phyloP scores from a whole-genome alignment of 2,888 invertebrate genomes.

The Oscheius sp. region DNA sequence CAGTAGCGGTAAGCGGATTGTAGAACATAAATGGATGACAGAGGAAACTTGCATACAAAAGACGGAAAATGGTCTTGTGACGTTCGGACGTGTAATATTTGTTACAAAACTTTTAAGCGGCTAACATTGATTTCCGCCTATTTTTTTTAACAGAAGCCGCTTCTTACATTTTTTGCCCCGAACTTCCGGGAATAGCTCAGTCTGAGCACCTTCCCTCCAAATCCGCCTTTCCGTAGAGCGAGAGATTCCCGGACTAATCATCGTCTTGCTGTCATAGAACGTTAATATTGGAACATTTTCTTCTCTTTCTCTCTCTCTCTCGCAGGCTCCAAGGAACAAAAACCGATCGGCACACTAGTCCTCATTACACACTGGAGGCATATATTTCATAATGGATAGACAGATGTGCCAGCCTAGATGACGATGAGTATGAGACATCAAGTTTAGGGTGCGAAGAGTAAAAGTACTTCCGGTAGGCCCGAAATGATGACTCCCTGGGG shows the following conservation, averaged over 20 bases:
- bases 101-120: too few species aligned
- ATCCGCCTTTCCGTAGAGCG: too few species aligned
- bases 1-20: constrained; percentile 14
- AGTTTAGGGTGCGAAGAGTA: neutral
- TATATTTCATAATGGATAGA: constrained; percentile 36
- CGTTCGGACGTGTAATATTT: too few species aligned
- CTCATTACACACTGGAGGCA: constrained; percentile 36
- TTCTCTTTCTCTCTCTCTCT: constrained; percentile 9
- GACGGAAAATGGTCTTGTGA: too few species aligned
- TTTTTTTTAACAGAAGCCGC: neutral
- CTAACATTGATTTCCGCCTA: too few species aligned
- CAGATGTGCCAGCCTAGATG: constrained; percentile 32
- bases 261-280: too few species aligned
- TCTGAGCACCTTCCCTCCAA: too few species aligned
- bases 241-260: too few species aligned
- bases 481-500: constrained; percentile 10
- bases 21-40: constrained; percentile 11
- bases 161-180: too few species aligned
- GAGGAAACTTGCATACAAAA: too few species aligned
- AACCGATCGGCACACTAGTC: constrained; percentile 32
- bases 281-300: constrained; percentile 1
- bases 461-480: neutral
- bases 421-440: constrained; percentile 33
- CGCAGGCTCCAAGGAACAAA: constrained; percentile 19
- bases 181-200: constrained; percentile 22